Conservation (phyloP, 2,888 invertebrate genomes). For the Diplazon laetatorius region DNA sequence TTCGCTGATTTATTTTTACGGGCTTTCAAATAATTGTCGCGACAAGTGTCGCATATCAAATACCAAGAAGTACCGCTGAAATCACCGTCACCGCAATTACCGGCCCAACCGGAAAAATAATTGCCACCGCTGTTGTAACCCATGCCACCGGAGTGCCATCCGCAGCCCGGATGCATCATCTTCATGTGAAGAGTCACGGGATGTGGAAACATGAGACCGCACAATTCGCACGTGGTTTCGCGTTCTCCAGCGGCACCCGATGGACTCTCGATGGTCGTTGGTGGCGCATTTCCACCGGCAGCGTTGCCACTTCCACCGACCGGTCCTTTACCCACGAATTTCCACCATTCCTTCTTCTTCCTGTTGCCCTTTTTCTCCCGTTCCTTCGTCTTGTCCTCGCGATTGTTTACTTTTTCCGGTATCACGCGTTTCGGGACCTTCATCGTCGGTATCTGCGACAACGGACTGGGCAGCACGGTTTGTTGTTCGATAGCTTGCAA, state of each 20-base stretch:
- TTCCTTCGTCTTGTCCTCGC: conserved; percentile 81
- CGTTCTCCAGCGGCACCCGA: conserved; percentile 71
- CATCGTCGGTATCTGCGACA: conserved; percentile 71
- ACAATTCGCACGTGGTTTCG: conserved; percentile 91
- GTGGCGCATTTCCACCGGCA: conserved; percentile 46
- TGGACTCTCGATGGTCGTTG: conserved; percentile 56
- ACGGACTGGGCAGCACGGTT: conserved; percentile 85
- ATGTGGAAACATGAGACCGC: conserved; percentile 89
- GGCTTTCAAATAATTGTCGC: conserved; percentile 88
- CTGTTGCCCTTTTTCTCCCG: conserved; percentile 83
- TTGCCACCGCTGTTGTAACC: conserved; percentile 96
- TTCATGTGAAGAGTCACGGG: conserved; percentile 97
- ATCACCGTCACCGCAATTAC: conserved; percentile 94
- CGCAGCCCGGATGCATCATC: conserved; percentile 95
- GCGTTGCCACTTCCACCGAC: not conserved
- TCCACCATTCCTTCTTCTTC: conserved; percentile 85
- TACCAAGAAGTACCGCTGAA: conserved; percentile 94
- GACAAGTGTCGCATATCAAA: conserved; percentile 95
- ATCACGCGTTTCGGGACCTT: conserved; percentile 70
- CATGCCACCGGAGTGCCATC: conserved; percentile 91
- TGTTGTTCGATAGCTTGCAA: conserved; percentile 87
- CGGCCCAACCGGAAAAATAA: conserved; percentile 94
- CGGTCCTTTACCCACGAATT: conserved; percentile 74
- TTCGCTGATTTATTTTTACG: conserved; percentile 74
- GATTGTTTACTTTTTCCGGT: conserved; percentile 69